phyloP scores from a whole-genome alignment of 2,797 vertebrate genomes.

The Helicolenus hilgendorfi region DNA sequence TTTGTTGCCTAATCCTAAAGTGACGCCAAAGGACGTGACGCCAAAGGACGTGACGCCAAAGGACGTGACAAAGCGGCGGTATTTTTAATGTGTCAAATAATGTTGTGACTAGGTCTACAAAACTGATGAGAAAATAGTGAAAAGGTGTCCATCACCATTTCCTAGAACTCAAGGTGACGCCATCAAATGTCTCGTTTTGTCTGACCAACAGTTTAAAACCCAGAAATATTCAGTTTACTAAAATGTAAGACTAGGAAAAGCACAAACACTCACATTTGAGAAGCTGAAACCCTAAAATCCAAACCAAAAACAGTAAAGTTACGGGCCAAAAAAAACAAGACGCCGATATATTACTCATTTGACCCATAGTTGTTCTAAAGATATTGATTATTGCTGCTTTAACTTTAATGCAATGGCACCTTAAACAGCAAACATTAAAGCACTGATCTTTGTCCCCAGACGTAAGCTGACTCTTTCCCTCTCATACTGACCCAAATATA shows the following conservation, averaged over 20 bases:
- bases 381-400: background rate
- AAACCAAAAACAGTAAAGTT: background rate
- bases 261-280: background rate
- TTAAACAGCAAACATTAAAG: background rate
- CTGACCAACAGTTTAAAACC: background rate
- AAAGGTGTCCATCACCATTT: background rate
- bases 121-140: background rate
- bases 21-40: too few species aligned
- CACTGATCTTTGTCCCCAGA: conserved; percentile 17
- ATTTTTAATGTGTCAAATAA: background rate
- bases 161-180: background rate
- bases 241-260: background rate
- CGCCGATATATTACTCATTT: background rate
- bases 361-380: background rate
- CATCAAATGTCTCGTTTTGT: background rate
- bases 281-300: background rate
- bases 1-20: too few species aligned
- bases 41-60: too few species aligned
- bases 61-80: too few species aligned
- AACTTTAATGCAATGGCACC: background rate
- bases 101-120: background rate
- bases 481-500: conserved; percentile 37
- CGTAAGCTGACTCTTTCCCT: conserved; percentile 4
- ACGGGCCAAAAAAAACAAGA: background rate
- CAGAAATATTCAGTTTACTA: background rate